Base-by-base conservation (phyloP, 2,888 invertebrate genomes). In the Chromoteleia sp. region DNA sequence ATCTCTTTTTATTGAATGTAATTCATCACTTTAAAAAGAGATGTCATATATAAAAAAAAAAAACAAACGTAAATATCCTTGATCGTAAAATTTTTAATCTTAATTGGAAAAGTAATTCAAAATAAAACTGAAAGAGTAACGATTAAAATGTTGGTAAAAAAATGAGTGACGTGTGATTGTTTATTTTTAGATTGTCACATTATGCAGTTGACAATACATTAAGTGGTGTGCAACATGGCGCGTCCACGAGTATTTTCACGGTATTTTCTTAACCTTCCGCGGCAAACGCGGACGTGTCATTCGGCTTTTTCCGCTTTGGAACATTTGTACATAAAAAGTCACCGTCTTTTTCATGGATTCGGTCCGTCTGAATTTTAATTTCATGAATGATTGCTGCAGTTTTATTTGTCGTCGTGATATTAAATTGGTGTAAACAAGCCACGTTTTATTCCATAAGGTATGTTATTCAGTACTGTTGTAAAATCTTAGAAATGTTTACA, bases 191-290 rank as follows among this genome's bases (percentile, higher is more conserved):
- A 7, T 33, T 33, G 33, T 33, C 33, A 10, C 2, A 5, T 33
- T 33, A 10, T 5, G 33, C 7, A 7, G 33, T 33, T 33, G 33
- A 33, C 33, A 33, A 33, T 8, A 39, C 3, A 14, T 10, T 33
- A 12, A 39, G 12, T 1, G 1, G 12, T 14, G 19, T 45, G 43
- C 43, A 79, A 79, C 29, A 79, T 79, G 78, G 78, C 67, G 78
- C 61, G 25, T 17, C 59, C 78, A 73, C 67, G 67, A 79, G 78
- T 79, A 21, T 73, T 67, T 33, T 19, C 67, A 79, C 52, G 59
- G 61, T 73, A 73, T 79, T 79, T 79, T 68, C 68, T 79, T 79
- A 79, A 79, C 79, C 79, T 79, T 45, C 43, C 68, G 79, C 67
- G 59, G 17, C 58, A 65, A 74, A 48, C 79, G 79, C 56, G 56